These are phyloP conservation scores for Drosophila buzzatii DNA, from an alignment of 2,888 invertebrate species.

Conservation along the genomic window DNA sequence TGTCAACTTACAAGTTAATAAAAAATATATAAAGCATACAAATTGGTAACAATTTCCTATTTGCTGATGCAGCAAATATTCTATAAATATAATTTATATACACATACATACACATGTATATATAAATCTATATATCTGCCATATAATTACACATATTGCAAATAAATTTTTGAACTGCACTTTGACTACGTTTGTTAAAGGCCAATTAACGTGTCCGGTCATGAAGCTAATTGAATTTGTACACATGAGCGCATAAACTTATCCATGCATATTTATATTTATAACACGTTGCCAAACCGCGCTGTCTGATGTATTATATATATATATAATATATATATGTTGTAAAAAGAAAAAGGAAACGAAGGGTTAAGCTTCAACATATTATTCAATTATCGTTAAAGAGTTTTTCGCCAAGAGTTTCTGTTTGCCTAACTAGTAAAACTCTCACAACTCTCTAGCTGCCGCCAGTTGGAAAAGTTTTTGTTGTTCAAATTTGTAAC, in stretches of 20 bases:
- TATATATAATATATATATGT: neutral
- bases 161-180: constrained; percentile 9
- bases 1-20: constrained; percentile 16
- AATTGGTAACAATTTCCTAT: constrained; percentile 7
- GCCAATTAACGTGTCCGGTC: constrained; percentile 65
- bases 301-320: neutral
- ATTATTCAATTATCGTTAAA: constrained; percentile 30
- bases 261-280: constrained; percentile 40
- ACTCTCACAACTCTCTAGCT: constrained; percentile 1
- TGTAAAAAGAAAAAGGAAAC: neutral
- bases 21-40: constrained; percentile 20
- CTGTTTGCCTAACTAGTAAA: neutral
- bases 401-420: neutral
- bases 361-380: constrained; percentile 10
- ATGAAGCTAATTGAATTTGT: constrained; percentile 65
- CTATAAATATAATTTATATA: neutral
- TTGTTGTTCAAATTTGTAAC: neutral
- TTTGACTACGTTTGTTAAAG: constrained; percentile 43
- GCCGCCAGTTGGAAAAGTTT: neutral
- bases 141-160: constrained; percentile 5
- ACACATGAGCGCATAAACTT: constrained; percentile 52
- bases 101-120: neutral
- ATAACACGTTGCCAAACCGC: constrained; percentile 23
- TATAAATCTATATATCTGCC: neutral
- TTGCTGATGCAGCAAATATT: constrained; percentile 19